Base-by-base conservation (phyloP, 92 coral and sea anemone species). In the Siderastrea radians region DNA sequence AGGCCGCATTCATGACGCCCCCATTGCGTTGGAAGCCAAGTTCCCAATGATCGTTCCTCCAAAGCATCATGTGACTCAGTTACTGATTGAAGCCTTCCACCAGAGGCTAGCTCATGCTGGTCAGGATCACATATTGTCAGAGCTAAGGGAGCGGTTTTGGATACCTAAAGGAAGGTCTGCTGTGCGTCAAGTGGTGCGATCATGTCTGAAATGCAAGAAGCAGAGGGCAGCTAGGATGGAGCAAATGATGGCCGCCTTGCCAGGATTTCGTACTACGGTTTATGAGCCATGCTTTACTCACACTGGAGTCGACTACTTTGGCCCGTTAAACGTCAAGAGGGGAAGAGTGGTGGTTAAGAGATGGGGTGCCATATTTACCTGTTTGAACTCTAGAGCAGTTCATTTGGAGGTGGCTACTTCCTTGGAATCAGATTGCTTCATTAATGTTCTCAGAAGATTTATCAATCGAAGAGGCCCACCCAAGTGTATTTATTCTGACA, bases 331-430 rank as follows among this genome's bases (percentile, higher is more conserved):
- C 53, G 80, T 79, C 16, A 92, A 88, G 70, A 75, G 91, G 26
- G 90, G 95, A 15, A 77, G 85, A 58, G 71, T 84, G 2, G 79
- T 52, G 12, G 92, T 74, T 19, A 88, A 92, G 78, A 83, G 95
- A 72, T 88, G 82, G 86, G 90, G 92, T 48, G 91, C 86, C 50
- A 66, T 83, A n/a, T 92, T 92, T 48, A 84, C 90, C 16, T 92
- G 94, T 52, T 17, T 88, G 74, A 88, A 77, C 44, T 81, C 91
- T 44, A 75, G 84, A 58, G 85, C 88, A 3, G 88, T 89, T 8
- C 88, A 83, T 72, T 47, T 89, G 54, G 88, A 89, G 55, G n/a
- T 81, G 54, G 92, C 88, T 67, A 80, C 77, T 63, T 80, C 90
- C 49, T 46, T 90, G 63, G 84, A 79, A 75, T 48, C 93, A 17